These are phyloP conservation scores for Lysiphlebus fabarum DNA, from an alignment of 1,140 invertebrate genomes.

Conservation along the genomic window DNA sequence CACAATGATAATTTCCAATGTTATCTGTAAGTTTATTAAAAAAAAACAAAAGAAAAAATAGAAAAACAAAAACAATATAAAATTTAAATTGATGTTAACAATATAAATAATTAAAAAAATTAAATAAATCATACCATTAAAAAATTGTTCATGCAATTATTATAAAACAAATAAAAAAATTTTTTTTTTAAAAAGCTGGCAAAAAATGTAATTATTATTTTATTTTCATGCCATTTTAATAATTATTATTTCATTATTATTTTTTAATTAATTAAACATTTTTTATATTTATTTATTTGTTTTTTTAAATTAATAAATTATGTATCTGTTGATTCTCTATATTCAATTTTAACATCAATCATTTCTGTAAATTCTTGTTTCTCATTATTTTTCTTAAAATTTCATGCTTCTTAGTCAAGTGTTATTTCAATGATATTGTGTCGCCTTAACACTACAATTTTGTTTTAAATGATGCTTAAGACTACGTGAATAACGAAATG, in stretches of 20 bases:
- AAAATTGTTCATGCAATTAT: too few relatives aligned
- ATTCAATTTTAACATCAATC: background rate
- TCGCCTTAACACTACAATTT: constrained; percentile 4
- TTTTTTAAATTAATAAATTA: too few relatives aligned
- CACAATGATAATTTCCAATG: constrained; percentile 26
- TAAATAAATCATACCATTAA: too few relatives aligned
- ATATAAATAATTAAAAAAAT: too few relatives aligned
- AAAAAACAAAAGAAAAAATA: constrained; percentile 1
- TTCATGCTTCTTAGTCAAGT: too few relatives aligned
- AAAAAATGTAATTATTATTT: too few relatives aligned
- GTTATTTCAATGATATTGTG: too few relatives aligned
- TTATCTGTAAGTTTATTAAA: background rate
- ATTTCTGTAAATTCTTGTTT: background rate
- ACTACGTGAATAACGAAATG: constrained; percentile 11
- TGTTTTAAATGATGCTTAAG: constrained; percentile 13
- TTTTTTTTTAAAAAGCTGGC: too few relatives aligned
- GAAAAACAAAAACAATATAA: constrained; percentile 6
- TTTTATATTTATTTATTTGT: too few relatives aligned
- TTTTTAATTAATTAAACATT: background rate
- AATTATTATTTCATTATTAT: background rate
- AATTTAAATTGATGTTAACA: background rate
- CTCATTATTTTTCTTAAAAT: background rate
- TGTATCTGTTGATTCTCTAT: background rate
- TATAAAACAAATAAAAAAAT: too few relatives aligned
- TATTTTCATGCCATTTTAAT: too few relatives aligned